Evolutionary conservation across 2,888 invertebrate genomes (phyloP).

Genomic region (Drosophila niveifrons): DNA sequence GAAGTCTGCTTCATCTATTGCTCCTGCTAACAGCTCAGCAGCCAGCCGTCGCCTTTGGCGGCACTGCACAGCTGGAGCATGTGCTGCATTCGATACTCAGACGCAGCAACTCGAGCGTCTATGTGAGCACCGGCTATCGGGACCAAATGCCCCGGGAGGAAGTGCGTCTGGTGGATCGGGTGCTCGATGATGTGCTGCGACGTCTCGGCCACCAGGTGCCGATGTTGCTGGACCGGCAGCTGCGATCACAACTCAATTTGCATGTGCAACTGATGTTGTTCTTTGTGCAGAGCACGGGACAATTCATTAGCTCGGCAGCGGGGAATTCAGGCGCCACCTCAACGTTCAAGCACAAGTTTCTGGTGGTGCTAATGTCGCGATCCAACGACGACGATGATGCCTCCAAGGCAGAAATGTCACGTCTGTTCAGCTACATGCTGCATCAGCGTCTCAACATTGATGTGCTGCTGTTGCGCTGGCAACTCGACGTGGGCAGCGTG

Average conservation of each 20-base stretch:
- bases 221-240: constrained; percentile 24
- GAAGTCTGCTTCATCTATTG: neutral
- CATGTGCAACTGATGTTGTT: constrained; percentile 34
- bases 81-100: constrained; percentile 23
- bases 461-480: constrained; percentile 42
- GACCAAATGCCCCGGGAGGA: constrained; percentile 4
- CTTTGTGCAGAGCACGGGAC: constrained; percentile 43
- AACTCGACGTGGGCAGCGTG: neutral
- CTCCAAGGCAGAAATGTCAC: constrained; percentile 30
- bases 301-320: constrained; percentile 6
- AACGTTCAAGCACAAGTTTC: constrained; percentile 22
- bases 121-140: constrained; percentile 34
- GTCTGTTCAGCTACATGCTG: constrained; percentile 55
- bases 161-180: constrained; percentile 20
- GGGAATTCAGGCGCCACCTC: constrained; percentile 1
- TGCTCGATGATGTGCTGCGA: constrained; percentile 12
- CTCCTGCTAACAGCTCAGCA: neutral
- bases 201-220: constrained; percentile 25
- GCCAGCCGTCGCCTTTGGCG: neutral
- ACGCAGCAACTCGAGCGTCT: constrained; percentile 37
- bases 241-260: neutral
- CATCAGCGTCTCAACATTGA: constrained; percentile 53
- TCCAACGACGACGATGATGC: neutral
- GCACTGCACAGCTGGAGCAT: constrained; percentile 1
- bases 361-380: constrained; percentile 43